Conservation (phyloP, 23 tunicate species). For the Trididemnum clinides region DNA sequence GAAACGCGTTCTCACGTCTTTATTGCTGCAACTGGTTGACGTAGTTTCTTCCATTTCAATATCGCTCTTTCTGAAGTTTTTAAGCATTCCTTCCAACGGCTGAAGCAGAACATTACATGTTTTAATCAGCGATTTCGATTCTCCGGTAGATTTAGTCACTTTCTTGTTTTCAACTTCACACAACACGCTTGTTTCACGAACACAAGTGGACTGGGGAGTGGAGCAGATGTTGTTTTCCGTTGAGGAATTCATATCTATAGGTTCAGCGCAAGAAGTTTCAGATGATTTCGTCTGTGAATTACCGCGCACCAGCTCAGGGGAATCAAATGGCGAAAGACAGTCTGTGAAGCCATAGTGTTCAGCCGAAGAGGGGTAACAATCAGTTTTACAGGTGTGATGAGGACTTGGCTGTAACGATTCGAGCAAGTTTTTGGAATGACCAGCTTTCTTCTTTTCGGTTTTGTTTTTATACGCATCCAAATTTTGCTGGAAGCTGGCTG, state of each 20-base stretch:
- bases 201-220: neutral
- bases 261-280: neutral
- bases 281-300: neutral
- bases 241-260: neutral
- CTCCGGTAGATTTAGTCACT: neutral
- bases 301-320: slow-evolving; percentile 25
- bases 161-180: neutral
- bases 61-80: neutral
- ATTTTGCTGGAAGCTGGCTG: neutral
- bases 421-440: no score
- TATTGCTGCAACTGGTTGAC: neutral
- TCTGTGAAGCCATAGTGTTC: neutral
- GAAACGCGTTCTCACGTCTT: neutral
- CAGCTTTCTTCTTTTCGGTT: no score
- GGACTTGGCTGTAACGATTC: no score
- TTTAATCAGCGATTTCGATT: neutral
- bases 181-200: neutral
- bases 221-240: neutral
- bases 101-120: slow-evolving; percentile 18
- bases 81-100: slow-evolving; percentile 9
- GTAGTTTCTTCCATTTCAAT: neutral
- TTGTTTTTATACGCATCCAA: no score
- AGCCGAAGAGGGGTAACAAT: no score
- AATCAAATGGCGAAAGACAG: neutral
- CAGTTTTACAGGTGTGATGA: no score